A percentile compares a stretch with the other conserved stretches of the same genome.
phyloP scores from a whole-genome alignment of 2,113 vertebrate genomes.

The Gasterosteus aculeatus region DNA sequence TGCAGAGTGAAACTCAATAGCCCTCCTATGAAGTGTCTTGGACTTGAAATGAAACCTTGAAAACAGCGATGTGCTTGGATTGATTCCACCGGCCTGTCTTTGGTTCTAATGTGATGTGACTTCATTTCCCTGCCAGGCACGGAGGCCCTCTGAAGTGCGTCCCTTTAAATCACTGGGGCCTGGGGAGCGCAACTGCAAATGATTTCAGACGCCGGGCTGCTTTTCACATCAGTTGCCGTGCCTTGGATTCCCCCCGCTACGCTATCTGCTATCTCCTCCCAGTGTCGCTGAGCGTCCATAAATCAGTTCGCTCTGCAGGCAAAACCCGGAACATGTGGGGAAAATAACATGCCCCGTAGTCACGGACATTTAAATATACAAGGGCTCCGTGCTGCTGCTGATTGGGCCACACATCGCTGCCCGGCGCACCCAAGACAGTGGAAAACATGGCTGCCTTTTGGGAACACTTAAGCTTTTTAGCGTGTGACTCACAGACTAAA shows the following conservation, averaged over 20 bases:
- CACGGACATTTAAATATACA: slow-evolving; percentile 74
- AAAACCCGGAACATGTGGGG: slow-evolving; percentile 72
- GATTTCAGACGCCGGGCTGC: slow-evolving; percentile 75
- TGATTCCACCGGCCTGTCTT: slow-evolving; percentile 62
- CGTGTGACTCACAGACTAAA: slow-evolving; percentile 45
- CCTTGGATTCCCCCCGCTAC: slow-evolving; percentile 61
- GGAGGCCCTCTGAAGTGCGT: slow-evolving; percentile 70
- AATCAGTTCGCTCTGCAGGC: slow-evolving; percentile 72
- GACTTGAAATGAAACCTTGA: slow-evolving; percentile 53
- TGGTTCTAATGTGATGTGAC: slow-evolving; percentile 72
- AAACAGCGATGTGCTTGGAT: slow-evolving; percentile 65
- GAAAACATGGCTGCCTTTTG: slow-evolving; percentile 68
- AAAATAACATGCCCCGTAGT: slow-evolving; percentile 71
- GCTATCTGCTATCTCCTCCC: slow-evolving; percentile 72
- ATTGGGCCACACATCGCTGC: slow-evolving; percentile 61
- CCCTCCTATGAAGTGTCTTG: slow-evolving; percentile 40
- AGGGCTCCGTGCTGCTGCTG: slow-evolving; percentile 61
- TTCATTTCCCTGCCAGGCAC: slow-evolving; percentile 60
- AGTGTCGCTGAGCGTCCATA: slow-evolving; percentile 72
- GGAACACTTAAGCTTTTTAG: slow-evolving; percentile 65
- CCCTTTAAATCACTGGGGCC: slow-evolving; percentile 75
- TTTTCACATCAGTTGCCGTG: slow-evolving; percentile 79
- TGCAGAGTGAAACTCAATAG: slow-evolving; percentile 51
- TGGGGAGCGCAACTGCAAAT: slow-evolving; percentile 67
- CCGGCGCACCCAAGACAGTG: slow-evolving; percentile 41